Evolutionary conservation across 2,113 vertebrate species (phyloP), one percentile per base, ranked within the genome.

Genomic region (Tyto alba): DNA sequence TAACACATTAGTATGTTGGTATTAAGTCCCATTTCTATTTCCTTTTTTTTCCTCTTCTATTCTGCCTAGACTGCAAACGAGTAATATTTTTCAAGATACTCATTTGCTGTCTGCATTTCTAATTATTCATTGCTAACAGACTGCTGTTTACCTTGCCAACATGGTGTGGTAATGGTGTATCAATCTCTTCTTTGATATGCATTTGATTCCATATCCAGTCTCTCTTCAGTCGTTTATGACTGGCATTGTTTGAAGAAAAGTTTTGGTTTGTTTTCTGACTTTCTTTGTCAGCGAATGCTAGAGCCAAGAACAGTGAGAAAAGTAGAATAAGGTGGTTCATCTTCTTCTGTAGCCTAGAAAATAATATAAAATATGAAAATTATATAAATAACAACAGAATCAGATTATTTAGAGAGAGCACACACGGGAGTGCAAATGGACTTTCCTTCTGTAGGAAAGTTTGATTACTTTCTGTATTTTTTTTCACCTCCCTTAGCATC

Each of bases 151-250:
- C 99, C 98, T 98, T 98, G 97, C 98, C 99, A 55, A 99, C 98
- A 2, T 98, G 97, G 87, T 98, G 98, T 15, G 98, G 97, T 25
- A 91, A 25, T 0, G 97, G 94, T 1, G 52, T 29, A 4, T 97
- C 97, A 82, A 97, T 98, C 88, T 99, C 98, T 84, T 98, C 99
- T 83, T 79, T 96, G 47, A 99, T 98, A 17, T 98, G 98, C 95
- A 99, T 97, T 52, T 98, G 97, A 93, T 99, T 99, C 99, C 99
- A 99, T 91, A 98, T 98, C 99, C 99, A 99, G 7, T 97, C 98
- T 96, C 99, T 98, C 87, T 99, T 99, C 55, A 97, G 96, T 72
- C 98, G 98, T 85, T 69, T 97, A 73, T 96, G 98, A 34, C 71
- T 59, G 50, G 53, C 79, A 10, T 50, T 10, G 29, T 62, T 67